Conservation (phyloP, 2,888 invertebrate species). For the Parthenolecanium corni region DNA sequence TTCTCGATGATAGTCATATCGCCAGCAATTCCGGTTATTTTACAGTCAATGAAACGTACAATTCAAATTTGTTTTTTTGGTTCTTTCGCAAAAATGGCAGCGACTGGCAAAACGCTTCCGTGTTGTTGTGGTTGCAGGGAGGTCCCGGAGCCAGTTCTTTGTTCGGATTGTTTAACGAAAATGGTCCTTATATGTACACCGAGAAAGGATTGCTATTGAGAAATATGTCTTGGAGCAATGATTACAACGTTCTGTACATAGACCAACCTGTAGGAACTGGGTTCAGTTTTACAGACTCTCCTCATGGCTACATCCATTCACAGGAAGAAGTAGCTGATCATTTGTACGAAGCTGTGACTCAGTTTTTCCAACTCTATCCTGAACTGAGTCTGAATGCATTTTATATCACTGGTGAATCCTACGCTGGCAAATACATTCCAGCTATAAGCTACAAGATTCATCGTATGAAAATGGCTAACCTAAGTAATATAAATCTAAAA, state of each 20-base stretch:
- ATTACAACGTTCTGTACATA: constrained; percentile 71
- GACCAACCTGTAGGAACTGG: constrained; percentile 90
- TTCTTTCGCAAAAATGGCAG: constrained; percentile 41
- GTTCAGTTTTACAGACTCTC: constrained; percentile 69
- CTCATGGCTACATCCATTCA: constrained; percentile 63
- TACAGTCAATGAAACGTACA: too few relatives aligned
- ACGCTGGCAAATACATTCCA: too few relatives aligned
- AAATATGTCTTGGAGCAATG: constrained; percentile 65
- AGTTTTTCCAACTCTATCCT: constrained; percentile 74
- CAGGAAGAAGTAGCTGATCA: constrained; percentile 70
- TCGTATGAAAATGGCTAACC: constrained; percentile 45
- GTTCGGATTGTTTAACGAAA: constrained; percentile 69
- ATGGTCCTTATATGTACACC: constrained; percentile 57
- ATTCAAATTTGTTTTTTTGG: too few relatives aligned
- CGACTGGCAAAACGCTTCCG: constrained; percentile 39
- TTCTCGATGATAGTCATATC: constrained; percentile 36
- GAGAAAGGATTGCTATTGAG: constrained; percentile 42
- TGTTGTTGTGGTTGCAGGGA: constrained; percentile 65
- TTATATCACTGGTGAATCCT: constrained; percentile 80
- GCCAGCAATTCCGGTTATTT: constrained; percentile 51
- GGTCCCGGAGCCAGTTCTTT: constrained; percentile 72
- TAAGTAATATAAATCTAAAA: constrained; percentile 55
- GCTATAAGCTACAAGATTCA: constrained; percentile 63
- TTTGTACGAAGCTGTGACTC: constrained; percentile 60
- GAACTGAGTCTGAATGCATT: constrained; percentile 62